Conservation (phyloP, 1,140 invertebrate species). For the Apis florea region DNA sequence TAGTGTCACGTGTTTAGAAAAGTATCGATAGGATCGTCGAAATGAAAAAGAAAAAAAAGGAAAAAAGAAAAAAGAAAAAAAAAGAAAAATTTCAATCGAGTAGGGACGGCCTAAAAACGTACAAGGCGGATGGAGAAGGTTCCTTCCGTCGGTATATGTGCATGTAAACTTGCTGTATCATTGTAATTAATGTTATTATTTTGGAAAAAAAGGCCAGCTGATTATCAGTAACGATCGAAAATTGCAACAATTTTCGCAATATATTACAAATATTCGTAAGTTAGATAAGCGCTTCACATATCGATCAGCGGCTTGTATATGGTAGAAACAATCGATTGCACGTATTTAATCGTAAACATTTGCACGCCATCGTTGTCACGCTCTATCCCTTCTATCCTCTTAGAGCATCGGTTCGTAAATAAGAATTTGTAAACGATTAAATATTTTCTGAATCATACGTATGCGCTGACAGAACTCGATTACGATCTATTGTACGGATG, state of each 20-base stretch:
- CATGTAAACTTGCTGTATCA: constrained; percentile 4
- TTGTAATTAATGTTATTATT: constrained; percentile 5
- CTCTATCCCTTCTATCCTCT: neutral
- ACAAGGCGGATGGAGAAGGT: constrained; percentile 22
- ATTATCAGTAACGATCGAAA: neutral
- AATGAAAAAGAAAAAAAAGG: neutral
- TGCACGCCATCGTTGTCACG: neutral
- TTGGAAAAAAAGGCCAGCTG: neutral
- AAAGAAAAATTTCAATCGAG: constrained; percentile 46
- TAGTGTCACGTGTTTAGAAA: neutral
- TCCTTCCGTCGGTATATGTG: constrained; percentile 39
- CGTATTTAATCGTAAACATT: constrained; percentile 1
- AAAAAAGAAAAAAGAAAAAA: neutral
- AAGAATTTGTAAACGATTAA: neutral
- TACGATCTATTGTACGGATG: too few species aligned
- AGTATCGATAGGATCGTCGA: constrained; percentile 17
- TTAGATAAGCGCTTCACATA: constrained; percentile 20
- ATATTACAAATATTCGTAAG: neutral
- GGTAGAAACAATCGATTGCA: neutral
- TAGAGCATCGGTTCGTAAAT: neutral
- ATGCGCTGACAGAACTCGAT: neutral
- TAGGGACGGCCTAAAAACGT: constrained; percentile 68
- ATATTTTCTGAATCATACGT: neutral
- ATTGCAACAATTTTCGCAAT: too few species aligned
- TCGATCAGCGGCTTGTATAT: constrained; percentile 3